Conservation (phyloP, 2,888 invertebrate genomes). For the Drosophila prolongata region DNA sequence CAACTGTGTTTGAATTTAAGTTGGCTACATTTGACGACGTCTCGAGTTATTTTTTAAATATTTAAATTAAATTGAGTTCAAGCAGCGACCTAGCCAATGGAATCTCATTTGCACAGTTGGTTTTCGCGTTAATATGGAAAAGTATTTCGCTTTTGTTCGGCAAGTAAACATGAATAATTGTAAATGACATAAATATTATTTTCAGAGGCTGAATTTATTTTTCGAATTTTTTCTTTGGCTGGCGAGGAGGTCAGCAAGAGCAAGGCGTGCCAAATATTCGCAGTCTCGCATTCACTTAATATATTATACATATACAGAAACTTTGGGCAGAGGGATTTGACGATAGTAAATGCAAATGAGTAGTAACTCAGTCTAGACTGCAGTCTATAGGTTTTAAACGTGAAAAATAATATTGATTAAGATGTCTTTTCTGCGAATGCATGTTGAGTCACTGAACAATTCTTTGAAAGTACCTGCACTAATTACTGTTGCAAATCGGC, state of each 20-base stretch:
- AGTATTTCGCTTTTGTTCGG: constrained; percentile 27
- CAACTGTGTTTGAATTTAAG: constrained; percentile 63
- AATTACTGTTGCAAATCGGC: constrained; percentile 15
- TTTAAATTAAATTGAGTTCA: constrained; percentile 48
- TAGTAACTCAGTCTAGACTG: too few relatives aligned
- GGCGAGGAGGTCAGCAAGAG: constrained; percentile 9
- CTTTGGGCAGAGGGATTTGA: too few relatives aligned
- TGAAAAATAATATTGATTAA: background rate
- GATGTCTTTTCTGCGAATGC: background rate
- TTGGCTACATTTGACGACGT: constrained; percentile 37
- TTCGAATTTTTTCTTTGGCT: constrained; percentile 28
- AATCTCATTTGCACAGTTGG: constrained; percentile 69
- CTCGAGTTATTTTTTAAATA: constrained; percentile 27
- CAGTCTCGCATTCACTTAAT: background rate
- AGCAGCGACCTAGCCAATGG: constrained; percentile 35
- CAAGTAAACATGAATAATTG: constrained; percentile 41
- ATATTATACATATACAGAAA: too few relatives aligned
- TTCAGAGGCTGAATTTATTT: constrained; percentile 32
- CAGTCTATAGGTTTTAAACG: too few relatives aligned
- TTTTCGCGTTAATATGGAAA: constrained; percentile 32
- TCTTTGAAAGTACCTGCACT: background rate
- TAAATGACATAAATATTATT: constrained; percentile 47
- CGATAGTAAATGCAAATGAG: too few relatives aligned
- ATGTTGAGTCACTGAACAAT: constrained; percentile 8
- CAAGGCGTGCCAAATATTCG: constrained; percentile 1